Base-by-base conservation (phyloP, 2,113 vertebrate species). In the Hystrix brachyura region DNA sequence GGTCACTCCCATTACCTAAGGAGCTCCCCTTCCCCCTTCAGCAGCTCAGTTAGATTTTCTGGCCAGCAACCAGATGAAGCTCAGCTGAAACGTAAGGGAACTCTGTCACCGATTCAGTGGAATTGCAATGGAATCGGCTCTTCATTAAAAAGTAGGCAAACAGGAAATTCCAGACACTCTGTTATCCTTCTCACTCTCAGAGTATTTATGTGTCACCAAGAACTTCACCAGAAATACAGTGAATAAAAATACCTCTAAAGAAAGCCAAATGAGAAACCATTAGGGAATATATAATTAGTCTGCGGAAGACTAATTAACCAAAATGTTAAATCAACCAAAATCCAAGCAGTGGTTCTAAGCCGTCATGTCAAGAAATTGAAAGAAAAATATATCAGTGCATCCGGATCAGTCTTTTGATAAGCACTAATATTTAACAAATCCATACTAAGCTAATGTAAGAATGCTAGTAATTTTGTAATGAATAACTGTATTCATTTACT, bases 121-220 rank as follows among this genome's bases (percentile, higher is more conserved):
- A 91, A 34, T 14, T 90, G 82, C 32, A 34, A 29, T 76, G 84
- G 19, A 93, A 94, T 90, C 90, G 90, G 55, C 48, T 90, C 80
- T 87, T 92, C n/a, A 95, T 72, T 95, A 90, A 65, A 92, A 90
- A 87, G 64, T 18, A 82, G 13, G 14, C 65, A 82, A 95, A 78
- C 21, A 76, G 59, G 59, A 92, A 94, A 94, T 92, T 14, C 19
- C 32, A 71, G 90, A 90, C 1, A 82, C 46, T 18, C 32, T 83
- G 21, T 79, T 71, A 57, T 25, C 67, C 1, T 71, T 82, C 92
- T 82, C 21, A 65, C 67, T 64, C 34, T 32, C 91, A 72, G 18
- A 69, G 80, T 91, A 19, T 62, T 67, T 80, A 88, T 71, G 9
- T 82, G 67, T 87, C 18, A 78, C 46, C 15, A 59, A 0, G 64